Percentiles rank a stretch among this genome's conserved stretches.
Conservation (phyloP, 2,113 vertebrate genomes). For the Percopsis transmontana region DNA sequence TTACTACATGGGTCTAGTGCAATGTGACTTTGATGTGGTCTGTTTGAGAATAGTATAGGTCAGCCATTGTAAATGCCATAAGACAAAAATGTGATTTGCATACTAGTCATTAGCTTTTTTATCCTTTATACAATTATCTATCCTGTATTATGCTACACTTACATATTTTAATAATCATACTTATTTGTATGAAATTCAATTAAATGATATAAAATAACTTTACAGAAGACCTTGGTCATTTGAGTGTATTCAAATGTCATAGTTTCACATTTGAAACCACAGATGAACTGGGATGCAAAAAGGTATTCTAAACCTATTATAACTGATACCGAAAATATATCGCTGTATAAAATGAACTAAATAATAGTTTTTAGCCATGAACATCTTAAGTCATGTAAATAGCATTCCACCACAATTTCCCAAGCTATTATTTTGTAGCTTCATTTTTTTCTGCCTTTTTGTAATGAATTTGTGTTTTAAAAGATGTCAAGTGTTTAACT, state of each 20-base stretch:
- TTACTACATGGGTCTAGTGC: constrained; percentile 63
- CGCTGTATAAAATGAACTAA: no score
- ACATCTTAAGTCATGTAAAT: background rate
- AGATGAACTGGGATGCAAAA: background rate
- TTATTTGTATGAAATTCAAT: constrained; percentile 17
- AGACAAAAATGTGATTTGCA: constrained; percentile 17
- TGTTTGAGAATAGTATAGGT: constrained; percentile 25
- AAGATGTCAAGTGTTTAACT: background rate
- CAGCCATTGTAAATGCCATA: constrained; percentile 3
- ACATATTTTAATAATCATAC: constrained; percentile 2
- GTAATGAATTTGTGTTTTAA: constrained; percentile 5
- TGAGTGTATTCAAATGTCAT: background rate
- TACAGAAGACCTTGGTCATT: background rate
- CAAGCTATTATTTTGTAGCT: background rate
- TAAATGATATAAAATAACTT: constrained; percentile 15
- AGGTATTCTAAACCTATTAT: background rate
- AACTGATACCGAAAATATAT: no score
- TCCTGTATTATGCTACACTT: constrained; percentile 14
- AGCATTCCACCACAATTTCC: background rate
- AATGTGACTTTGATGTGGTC: constrained; percentile 38
- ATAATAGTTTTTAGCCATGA: background rate
- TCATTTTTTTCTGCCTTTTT: constrained; percentile 1
- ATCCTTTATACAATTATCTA: constrained; percentile 28
- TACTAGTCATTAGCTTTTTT: constrained; percentile 2
- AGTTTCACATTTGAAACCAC: no score